Evolutionary conservation across 2,113 vertebrate species (phyloP).

Genomic region (Anguilla japonica): DNA sequence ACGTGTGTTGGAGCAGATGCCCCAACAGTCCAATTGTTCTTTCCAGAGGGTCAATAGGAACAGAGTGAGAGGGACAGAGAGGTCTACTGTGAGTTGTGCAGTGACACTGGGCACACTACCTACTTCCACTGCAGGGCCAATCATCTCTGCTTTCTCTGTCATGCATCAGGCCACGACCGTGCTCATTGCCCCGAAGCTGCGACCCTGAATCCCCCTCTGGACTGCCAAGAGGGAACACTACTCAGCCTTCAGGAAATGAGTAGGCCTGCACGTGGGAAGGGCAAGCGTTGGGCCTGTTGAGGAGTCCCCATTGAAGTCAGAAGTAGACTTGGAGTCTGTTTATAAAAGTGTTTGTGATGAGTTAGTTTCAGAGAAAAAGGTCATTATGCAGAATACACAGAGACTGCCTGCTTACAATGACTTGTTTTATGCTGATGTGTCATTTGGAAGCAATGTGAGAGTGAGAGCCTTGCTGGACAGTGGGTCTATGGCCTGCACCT

Average conservation of each 20-base stretch:
- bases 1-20: too few species aligned
- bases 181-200: not conserved
- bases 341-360: constrained; percentile 14
- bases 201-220: not conserved
- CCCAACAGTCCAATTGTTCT: too few species aligned
- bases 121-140: constrained; percentile 11
- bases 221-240: too few species aligned
- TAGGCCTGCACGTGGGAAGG: too few species aligned
- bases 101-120: constrained; percentile 20
- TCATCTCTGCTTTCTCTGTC: constrained; percentile 26
- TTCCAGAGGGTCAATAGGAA: too few species aligned
- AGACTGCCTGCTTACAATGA: not conserved
- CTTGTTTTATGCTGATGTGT: constrained; percentile 16
- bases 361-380: not conserved
- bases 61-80: not conserved
- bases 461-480: constrained; percentile 18
- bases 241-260: too few species aligned
- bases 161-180: not conserved
- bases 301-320: too few species aligned
- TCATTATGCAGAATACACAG: constrained; percentile 16
- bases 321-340: not conserved
- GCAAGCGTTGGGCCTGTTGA: too few species aligned
- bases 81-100: constrained; percentile 20
- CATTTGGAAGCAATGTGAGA: not conserved
- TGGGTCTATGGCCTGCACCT: constrained; percentile 12